Evolutionary conservation across 2,797 vertebrate genomes (phyloP), one percentile per base, ranked within the genome.

Genomic region (Danio albolineatus): DNA sequence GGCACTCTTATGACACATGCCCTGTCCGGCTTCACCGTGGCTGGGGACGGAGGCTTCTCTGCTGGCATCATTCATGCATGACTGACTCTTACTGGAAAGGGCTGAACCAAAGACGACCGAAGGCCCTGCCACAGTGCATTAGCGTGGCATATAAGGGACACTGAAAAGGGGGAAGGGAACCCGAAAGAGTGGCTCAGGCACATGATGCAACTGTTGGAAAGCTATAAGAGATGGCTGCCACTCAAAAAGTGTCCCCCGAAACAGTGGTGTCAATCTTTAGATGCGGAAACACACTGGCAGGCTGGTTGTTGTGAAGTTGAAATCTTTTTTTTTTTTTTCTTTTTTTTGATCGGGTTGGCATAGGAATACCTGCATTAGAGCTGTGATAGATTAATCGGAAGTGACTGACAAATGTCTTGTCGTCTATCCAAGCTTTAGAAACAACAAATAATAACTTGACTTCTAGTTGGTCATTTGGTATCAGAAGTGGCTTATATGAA

Each of bases 1-100:
- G 84, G 84, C 71, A 84, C 86, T 91, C 88, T 89, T 85, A 85
- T 89, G 91, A 91, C 89, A 90, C 90, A 85, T 86, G 87, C 85
- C 86, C 87, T 89, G 89, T 90, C 4, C 10, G 65, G 75, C 85
- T 81, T 84, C 77, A 74, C 51, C 83, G 69, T 67, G 79, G 83
- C 85, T 86, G 21, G 62, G 80, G 82, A 87, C 80, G 64, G 41
- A 64, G 70, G 48, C 74, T 53, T 76, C 79, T 83, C 61, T 10
- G 10, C 65, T 76, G 70, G 64, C 70, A 46, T 79, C 72, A 57
- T 83, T 85, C 82, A 85, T 39, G 83, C 76, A 80, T 85, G 83
- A 77, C 21, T 82, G 19, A 56, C 74, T 73, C 73, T 65, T 57
- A 51, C 38, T 75, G 61, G 44, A 82, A 84, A 82, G 62, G 59